Base-by-base conservation (phyloP, 2,888 invertebrate genomes). In the Polymixis lichenea region DNA sequence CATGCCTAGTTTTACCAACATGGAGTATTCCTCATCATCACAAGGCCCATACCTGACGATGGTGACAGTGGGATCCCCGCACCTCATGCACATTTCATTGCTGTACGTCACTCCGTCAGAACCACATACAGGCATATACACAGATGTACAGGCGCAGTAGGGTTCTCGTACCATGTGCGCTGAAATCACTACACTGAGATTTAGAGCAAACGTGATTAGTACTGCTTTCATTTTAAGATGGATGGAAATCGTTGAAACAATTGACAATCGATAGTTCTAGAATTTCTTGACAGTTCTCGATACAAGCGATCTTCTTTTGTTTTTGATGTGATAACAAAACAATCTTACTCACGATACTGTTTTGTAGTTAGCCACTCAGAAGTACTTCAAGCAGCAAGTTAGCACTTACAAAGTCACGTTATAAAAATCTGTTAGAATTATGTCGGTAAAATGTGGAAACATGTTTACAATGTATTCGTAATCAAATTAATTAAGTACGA, bases 31-130 rank as follows among this genome's bases (percentile, higher is more conserved):
- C 1, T 53, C 38, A 0, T 75, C 74, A 15, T 62, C 75, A 22
- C 75, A 75, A 6, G 75, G 74, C 0, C 74, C 53, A 55, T 62
- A 25, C 17, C 61, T 75, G 32, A 28, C 15, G 15, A 75, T 53
- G 19, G 53, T 25, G 22, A 55, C 0, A 3, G 2, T 2, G 8
- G 11, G 8, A 22, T 32, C 2, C 0, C 9, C 17, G 11, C 74
- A 75, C 1, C 43, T 55, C 75, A 75, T 22, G 25, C 74, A 74
- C 61, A 55, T 62, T 62, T 62, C 46, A 2, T 62, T 75, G 46
- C 8, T 61, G 46, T 73, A 62, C 11, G 61, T 75, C 19, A 25
- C 8, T 3, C 74, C 61, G 25, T 75, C 61, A 7, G 74, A 75
- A 1, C 53, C 75, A 74, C 75, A 75, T 3, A 75, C 61, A 5